Evolutionary conservation across 2,797 vertebrate genomes (phyloP), one percentile per base, ranked within the genome.

Genomic region (Sebastiscus tertius): DNA sequence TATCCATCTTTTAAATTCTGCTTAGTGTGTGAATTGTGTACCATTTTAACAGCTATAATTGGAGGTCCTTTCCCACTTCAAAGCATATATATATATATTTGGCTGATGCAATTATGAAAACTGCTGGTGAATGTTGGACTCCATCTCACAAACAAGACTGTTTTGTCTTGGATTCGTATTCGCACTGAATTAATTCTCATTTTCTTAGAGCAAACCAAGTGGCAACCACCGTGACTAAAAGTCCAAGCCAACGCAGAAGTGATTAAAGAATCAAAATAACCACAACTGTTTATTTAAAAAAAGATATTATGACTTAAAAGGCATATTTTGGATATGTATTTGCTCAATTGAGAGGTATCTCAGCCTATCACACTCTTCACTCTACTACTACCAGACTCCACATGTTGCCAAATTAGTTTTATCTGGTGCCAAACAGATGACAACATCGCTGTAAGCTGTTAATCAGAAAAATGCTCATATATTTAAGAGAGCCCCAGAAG

Each of bases 11-110:
- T 49, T 61, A 58, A 78, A 74, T 85, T 86, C 55, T 86, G 81
- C 87, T 85, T 75, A 75, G 27, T 69, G 68, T 67, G 80, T 74
- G 79, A 79, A 77, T 76, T 82, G 71, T 75, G 79, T 77, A 75
- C 67, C 58, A 81, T 83, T 81, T 80, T 59, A 89, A 74, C 75
- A 59, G 74, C 59, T 20, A 60, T 63, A 55, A 80, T 86, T 72
- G 58, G 20, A 55, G 31, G 75, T 66, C 2, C 27, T 52, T 75
- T 74, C 72, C n/a, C 8, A 24, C 42, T 26, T 56, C 66, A 72
- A 42, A 49, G 22, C 7, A 4, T 52, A 61, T 39, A 14, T 52
- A 61, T 39, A 14, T 68, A 49, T 69, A 7, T 49, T 13, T 34
- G 11, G 52, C 8, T 61, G 10, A 18, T 72, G 34, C 84, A 73